Base-by-base conservation (phyloP, 2,797 vertebrate species). In the Phoeniculus purpureus region DNA sequence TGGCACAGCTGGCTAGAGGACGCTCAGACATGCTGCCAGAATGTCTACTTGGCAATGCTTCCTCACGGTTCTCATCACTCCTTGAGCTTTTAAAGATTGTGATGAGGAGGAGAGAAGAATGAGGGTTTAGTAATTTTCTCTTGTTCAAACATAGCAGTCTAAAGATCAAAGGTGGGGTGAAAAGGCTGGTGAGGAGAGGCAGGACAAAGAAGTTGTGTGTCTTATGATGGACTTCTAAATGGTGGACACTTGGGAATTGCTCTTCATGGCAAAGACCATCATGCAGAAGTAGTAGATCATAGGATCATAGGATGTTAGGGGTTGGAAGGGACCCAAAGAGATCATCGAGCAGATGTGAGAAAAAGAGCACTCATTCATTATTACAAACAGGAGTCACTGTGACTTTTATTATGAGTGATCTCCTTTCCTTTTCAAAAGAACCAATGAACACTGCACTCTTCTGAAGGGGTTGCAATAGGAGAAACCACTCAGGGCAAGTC, bases 161-260 rank as follows among this genome's bases (percentile, higher is more conserved):
- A 66, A n/a, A 27, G 81, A 81, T 80, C 72, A 88, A 95, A 79
- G 12, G 21, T 65, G 64, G 77, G 17, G 37, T 67, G 34, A 94
- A 31, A 60, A 66, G 37, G 40, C 45, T 2, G 2, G 48, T 32
- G 50, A 34, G 37, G 68, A 85, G 32, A 50, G 6, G 25, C 10
- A 51, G 27, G 34, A 51, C 23, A 61, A 65, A 64, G 40, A 55
- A 68, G 4, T 68, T 21, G 27, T 10, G 3, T 10, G 6, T 68
- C 77, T 60, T 37, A 29, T 20, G 54, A 27, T 47, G 23, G 52
- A 32, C n/a, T 65, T 80, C 16, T 52, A 58, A 83, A 29, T 26
- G 17, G 5, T 21, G 15, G 19, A 52, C 25, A 55, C 72, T 27
- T 70, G 13, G 23, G 47, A 89, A 48, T 59, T 60, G n/a, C 7